phyloP scores from a whole-genome alignment of 2,888 invertebrate species.

The Conomelus anceps region DNA sequence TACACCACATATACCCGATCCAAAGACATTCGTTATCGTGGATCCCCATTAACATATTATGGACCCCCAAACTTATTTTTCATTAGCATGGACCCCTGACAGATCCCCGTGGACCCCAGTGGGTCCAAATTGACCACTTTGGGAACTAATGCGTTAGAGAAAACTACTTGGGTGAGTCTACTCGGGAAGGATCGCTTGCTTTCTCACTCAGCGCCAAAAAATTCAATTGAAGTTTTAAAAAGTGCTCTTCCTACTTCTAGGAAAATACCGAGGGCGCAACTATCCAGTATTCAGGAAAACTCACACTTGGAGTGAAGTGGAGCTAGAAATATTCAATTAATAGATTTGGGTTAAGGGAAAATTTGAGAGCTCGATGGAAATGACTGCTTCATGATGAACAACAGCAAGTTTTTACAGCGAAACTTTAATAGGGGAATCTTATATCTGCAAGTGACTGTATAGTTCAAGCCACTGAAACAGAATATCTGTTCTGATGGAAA shows the following conservation, averaged over 20 bases:
- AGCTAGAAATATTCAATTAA: neutral
- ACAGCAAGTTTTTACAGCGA: neutral
- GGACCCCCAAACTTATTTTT: too few species aligned
- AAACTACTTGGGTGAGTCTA: too few species aligned
- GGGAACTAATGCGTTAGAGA: too few species aligned
- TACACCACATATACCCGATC: too few species aligned
- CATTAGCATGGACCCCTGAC: too few species aligned
- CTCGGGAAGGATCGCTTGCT: neutral
- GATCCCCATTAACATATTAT: too few species aligned
- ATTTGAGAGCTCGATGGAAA: neutral
- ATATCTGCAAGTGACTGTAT: neutral
- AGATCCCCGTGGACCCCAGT: too few species aligned
- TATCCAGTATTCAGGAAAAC: neutral
- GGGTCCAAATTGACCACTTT: too few species aligned
- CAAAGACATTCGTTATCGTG: too few species aligned
- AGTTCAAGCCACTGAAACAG: neutral
- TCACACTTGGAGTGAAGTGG: neutral
- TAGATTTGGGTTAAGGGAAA: neutral
- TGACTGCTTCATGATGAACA: neutral
- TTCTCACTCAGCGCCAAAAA: neutral
- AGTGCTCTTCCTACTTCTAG: neutral
- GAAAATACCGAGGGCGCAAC: neutral
- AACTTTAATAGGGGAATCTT: neutral
- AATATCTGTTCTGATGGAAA: neutral
- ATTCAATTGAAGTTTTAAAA: neutral